Base-by-base conservation (phyloP, 2,888 invertebrate species). In the Endotricha flammealis region DNA sequence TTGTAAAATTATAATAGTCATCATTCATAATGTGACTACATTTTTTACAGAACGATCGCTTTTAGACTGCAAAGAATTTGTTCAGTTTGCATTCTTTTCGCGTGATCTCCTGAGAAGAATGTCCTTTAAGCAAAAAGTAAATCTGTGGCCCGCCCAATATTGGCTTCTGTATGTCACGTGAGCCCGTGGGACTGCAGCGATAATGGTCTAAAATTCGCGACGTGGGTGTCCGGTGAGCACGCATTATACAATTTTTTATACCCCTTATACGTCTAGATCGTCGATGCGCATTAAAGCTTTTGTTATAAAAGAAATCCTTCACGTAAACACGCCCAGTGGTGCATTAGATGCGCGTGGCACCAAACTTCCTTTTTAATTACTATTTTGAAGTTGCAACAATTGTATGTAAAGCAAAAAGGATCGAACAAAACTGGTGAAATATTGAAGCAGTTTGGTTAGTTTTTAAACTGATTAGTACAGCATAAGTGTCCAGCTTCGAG, bases 151-250 rank as follows among this genome's bases (percentile, higher is more conserved):
- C 75, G 78, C 76, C 82, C 73, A 64, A 57, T 54, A 54, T 58
- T 67, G 73, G 77, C 78, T 77, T 76, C 79, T 69, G 77, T 66
- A 49, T 57, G 81, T 71, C 64, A 82, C 66, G 64, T 55, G 81
- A 83, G 70, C 77, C 79, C 82, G 81, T 83, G 83, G 72, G 82
- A 83, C 65, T 64, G 56, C 40, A 49, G 46, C 48, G 63, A 75
- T 79, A 77, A 79, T 74, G 71, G 71, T 46, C 53, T 62, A 48
- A 66, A 71, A 70, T 73, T 66, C 37, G 69, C 85, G 40, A 75
- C 85, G 85, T 86, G 85, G 85, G 85, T 85, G 85, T 85, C 72
- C 83, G 56, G 50, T 59, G 53, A 62, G 57, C 58, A 53, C 59
- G 64, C 67, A 71, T 78, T 79, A 69, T 79, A 64, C 62, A 64